These are phyloP conservation scores for Diphyllodes magnificus DNA, from an alignment of 2,113 vertebrate genomes.

Conservation along the genomic window DNA sequence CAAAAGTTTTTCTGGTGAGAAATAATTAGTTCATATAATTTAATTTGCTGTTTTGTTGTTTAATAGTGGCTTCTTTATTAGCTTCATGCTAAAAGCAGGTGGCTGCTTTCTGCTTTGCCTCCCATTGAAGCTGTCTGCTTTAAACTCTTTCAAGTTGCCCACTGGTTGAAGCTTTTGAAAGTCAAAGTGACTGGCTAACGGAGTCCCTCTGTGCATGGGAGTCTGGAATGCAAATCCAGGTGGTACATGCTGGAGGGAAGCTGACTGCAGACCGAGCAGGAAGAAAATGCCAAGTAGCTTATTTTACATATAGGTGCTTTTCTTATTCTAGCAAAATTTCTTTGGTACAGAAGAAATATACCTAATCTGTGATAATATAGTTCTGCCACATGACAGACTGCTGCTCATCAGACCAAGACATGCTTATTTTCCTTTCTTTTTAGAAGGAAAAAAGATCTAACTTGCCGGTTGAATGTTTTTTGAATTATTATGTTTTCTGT, in stretches of 20 bases:
- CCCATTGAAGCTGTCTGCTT: neutral
- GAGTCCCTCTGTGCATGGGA: neutral
- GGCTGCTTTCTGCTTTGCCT: neutral
- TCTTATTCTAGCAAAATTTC: neutral
- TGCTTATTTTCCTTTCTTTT: neutral
- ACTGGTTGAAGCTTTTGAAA: neutral
- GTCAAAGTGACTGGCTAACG: neutral
- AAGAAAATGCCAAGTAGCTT: neutral
- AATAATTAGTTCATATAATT: neutral
- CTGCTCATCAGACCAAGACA: neutral
- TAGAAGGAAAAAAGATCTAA: neutral
- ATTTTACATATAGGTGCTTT: neutral
- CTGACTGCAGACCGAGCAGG: neutral
- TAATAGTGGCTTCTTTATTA: neutral
- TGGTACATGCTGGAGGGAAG: neutral
- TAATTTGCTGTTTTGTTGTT: neutral
- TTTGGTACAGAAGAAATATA: neutral
- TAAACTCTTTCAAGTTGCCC: neutral
- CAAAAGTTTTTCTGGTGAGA: neutral
- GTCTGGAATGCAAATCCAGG: neutral
- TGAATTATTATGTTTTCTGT: neutral
- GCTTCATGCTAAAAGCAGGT: neutral
- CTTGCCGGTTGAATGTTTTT: neutral
- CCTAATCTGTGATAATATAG: neutral
- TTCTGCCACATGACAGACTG: neutral